These are phyloP conservation scores for Sphenodon punctatus DNA, from an alignment of 2,797 vertebrate species.

Conservation along the genomic window DNA sequence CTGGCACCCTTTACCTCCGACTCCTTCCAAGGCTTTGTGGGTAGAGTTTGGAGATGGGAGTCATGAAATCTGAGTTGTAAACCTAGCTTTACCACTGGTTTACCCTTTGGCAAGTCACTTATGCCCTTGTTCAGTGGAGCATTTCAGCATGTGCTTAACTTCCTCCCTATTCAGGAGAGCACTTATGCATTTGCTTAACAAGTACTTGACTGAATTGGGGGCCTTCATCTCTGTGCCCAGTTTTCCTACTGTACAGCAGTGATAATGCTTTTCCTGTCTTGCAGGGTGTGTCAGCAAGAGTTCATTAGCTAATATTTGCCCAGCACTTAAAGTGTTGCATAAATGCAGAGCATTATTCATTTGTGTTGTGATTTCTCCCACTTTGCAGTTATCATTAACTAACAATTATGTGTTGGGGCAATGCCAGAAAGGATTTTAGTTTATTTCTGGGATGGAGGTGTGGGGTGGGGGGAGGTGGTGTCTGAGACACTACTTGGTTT, in stretches of 20 bases:
- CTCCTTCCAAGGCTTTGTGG: neutral
- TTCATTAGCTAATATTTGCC: neutral
- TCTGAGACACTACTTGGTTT: slow-evolving; percentile 9
- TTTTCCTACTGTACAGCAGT: neutral
- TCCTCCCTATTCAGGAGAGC: neutral
- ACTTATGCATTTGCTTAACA: neutral
- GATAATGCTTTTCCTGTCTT: neutral
- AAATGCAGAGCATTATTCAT: neutral
- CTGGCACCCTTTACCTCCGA: neutral
- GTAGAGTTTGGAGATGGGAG: neutral
- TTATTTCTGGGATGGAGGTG: slow-evolving; percentile 3
- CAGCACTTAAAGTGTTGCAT: neutral
- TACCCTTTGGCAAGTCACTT: neutral
- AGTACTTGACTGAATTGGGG: neutral
- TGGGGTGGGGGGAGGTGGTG: neutral
- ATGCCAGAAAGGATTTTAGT: slow-evolving; percentile 27
- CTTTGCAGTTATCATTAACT: neutral
- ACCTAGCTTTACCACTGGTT: neutral
- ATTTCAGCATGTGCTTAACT: neutral
- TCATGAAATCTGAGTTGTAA: neutral
- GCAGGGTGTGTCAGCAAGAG: neutral
- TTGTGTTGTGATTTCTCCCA: neutral
- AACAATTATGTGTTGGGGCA: slow-evolving; percentile 1
- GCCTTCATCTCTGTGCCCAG: fast-evolving
- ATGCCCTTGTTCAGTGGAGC: neutral